Evolutionary conservation across 2,797 vertebrate species (phyloP).

Genomic region (Peromyscus eremicus): DNA sequence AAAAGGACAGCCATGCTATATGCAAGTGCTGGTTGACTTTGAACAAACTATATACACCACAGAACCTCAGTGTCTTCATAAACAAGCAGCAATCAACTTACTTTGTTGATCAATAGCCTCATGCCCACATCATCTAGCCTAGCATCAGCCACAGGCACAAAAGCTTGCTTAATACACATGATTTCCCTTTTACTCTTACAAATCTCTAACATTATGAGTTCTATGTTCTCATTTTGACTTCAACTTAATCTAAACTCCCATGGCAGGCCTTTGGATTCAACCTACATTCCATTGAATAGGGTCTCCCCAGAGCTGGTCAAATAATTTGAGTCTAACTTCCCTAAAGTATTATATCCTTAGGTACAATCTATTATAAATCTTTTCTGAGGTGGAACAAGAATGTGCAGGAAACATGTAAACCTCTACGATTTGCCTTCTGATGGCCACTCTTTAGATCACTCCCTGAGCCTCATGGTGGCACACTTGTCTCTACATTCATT

Average conservation of each 20-base stretch:
- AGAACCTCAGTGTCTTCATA: neutral
- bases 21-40: neutral
- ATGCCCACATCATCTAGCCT: too few relatives aligned
- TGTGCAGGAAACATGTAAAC: neutral
- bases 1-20: neutral
- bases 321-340: neutral
- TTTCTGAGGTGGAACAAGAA: neutral
- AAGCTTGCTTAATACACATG: neutral
- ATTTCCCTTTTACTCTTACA: neutral
- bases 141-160: neutral
- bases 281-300: neutral
- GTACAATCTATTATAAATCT: neutral
- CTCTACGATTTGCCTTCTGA: neutral
- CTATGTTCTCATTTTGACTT: neutral
- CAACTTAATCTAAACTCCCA: neutral
- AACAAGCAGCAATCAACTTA: neutral
- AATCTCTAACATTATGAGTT: neutral
- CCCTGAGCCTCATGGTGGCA: fast-evolving
- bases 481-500: neutral
- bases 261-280: neutral
- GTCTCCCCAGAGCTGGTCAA: neutral
- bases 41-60: neutral
- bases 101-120: neutral
- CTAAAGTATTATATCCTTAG: neutral
- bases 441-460: too few relatives aligned